phyloP scores from a whole-genome alignment of 1,140 invertebrate genomes.

The Trichonephila clavipes region DNA sequence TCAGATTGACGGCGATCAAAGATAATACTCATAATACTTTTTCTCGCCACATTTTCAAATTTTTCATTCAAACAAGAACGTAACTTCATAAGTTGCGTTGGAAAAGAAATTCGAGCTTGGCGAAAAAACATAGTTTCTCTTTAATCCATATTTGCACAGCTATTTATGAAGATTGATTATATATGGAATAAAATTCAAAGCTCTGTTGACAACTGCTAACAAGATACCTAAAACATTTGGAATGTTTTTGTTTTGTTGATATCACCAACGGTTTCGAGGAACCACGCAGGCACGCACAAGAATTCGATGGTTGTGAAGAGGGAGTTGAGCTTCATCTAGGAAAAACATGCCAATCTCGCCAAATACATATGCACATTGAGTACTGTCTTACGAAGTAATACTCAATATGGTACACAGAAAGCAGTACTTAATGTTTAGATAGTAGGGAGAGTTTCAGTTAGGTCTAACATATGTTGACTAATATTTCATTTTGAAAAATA shows the following conservation, averaged over 20 bases:
- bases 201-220: constrained; percentile 49
- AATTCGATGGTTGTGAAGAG: constrained; percentile 54
- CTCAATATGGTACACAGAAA: neutral
- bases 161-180: constrained; percentile 10
- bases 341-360: neutral
- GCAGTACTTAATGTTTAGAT: too few species aligned
- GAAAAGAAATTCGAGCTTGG: neutral
- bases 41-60: neutral
- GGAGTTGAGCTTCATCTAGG: constrained; percentile 19
- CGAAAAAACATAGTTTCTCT: neutral
- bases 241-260: constrained; percentile 59
- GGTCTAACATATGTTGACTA: too few species aligned
- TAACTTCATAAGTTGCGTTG: too few species aligned
- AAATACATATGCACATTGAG: neutral
- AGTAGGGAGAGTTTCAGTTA: too few species aligned
- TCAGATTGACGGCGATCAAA: neutral
- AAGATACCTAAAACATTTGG: neutral
- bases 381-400: neutral
- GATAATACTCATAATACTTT: neutral
- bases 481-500: too few species aligned
- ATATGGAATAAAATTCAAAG: constrained; percentile 30
- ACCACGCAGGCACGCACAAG: constrained; percentile 49
- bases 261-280: constrained; percentile 56
- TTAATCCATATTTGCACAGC: neutral
- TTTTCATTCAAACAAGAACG: neutral